Evolutionary conservation across 2,888 invertebrate genomes (phyloP).

Genomic region (Plebejus argus): DNA sequence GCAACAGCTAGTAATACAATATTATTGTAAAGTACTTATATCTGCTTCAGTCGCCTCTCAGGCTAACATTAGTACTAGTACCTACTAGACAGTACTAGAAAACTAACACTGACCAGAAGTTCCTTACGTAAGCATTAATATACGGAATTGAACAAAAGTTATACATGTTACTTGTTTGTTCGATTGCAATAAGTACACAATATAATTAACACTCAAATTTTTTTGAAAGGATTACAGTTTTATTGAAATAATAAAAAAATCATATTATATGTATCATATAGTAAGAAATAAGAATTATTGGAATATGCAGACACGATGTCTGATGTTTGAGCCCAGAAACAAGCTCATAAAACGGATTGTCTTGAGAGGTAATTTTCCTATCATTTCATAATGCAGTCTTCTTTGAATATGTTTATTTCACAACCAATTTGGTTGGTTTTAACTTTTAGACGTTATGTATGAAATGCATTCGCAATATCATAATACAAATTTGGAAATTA

Average conservation of each 20-base stretch:
- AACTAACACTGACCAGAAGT: neutral
- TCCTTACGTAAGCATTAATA: neutral
- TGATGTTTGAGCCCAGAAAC: slow-evolving; percentile 6
- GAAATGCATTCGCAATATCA: neutral
- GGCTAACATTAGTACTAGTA: neutral
- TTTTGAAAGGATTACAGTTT: neutral
- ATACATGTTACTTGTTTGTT: neutral
- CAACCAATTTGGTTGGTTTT: neutral
- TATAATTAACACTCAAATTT: neutral
- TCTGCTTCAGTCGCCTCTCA: neutral
- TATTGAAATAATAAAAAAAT: neutral
- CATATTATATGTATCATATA: neutral
- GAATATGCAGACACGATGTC: neutral
- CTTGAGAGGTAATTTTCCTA: slow-evolving; percentile 7
- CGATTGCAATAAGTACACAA: neutral
- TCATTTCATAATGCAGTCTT: neutral
- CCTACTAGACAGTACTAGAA: slow-evolving; percentile 3
- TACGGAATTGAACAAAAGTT: neutral
- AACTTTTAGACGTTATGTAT: neutral
- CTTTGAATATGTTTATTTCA: neutral
- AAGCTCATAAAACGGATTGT: slow-evolving; percentile 4
- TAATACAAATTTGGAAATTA: neutral
- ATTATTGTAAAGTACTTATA: neutral
- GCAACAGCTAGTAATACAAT: too few species aligned
- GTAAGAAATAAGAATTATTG: neutral